Conservation (phyloP, 2,888 invertebrate species). For the Argyresthia albistria region DNA sequence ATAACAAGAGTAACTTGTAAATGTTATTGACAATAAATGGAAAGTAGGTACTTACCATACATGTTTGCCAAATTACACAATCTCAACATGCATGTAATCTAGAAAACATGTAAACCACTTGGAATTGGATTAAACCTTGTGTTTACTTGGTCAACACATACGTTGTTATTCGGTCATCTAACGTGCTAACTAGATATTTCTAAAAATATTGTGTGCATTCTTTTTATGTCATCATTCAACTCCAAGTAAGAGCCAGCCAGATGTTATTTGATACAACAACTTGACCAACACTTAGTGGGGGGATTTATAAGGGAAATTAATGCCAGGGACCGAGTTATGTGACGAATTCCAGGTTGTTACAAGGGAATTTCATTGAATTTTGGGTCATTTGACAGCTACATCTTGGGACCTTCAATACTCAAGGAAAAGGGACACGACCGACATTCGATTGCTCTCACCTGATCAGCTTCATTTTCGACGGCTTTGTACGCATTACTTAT, state of each 20-base stretch:
- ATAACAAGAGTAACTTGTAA: too few relatives aligned
- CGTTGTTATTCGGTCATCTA: constrained; percentile 57
- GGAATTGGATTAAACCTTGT: constrained; percentile 17
- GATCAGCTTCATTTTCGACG: constrained; percentile 67
- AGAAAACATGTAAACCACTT: too few relatives aligned
- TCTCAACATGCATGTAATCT: neutral
- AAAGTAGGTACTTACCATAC: neutral
- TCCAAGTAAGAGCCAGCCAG: constrained; percentile 15
- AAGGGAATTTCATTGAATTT: constrained; percentile 51
- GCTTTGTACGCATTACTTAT: constrained; percentile 66
- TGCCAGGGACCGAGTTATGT: neutral
- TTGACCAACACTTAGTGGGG: constrained; percentile 22
- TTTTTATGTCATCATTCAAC: constrained; percentile 57
- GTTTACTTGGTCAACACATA: constrained; percentile 26
- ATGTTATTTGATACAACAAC: constrained; percentile 11
- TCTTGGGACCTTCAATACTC: constrained; percentile 39
- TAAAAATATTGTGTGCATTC: constrained; percentile 67
- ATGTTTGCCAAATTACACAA: neutral
- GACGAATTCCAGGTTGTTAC: constrained; percentile 14
- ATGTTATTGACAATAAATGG: too few relatives aligned
- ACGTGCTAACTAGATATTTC: constrained; percentile 60
- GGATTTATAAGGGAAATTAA: constrained; percentile 11
- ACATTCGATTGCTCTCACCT: constrained; percentile 48
- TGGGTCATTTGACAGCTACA: constrained; percentile 63
- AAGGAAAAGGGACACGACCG: constrained; percentile 43